Evolutionary conservation across 2,113 vertebrate species (phyloP), one percentile per base, ranked within the genome.

Genomic region (Paraplagusia blochii): DNA sequence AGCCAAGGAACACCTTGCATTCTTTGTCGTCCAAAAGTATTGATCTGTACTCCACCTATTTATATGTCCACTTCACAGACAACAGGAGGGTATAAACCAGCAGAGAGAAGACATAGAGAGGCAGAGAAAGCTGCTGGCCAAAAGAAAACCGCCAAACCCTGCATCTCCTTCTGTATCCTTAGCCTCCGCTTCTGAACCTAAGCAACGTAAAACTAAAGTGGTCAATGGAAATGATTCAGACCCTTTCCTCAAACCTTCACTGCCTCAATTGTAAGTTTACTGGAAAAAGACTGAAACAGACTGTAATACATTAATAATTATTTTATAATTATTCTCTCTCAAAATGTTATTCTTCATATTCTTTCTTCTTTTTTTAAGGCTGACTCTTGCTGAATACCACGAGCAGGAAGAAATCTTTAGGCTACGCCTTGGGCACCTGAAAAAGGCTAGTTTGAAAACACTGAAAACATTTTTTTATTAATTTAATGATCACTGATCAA

Each of bases 361-460:
- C 6, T 29, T 29, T 4, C 22, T 29, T 40, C 38, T 40, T 11
- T 61, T 43, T 18, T 2, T 53, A 9, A 99, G 97, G 82, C 89
- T 99, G 84, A 98, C 95, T 53, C 85, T 97, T 58, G 95, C 97
- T 40, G 97, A 99, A 77, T 99, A 99, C 83, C 96, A 99, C 0
- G 97, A 99, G 80, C 96, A 98, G 84, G 96, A 98, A 86, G 97
- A 98, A 89, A 99, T 99, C 83, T 99, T 99, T 88, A 99, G 98
- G 82, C 95, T 99, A 75, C 90, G 97, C 77, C 92, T 99, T 59
- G 95, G 97, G 74, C 95, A 99, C 90, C 93, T 99, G 66, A 99
- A 98, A 87, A 99, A 98, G 95, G 97, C 97, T 9, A 43, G 77
- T 38, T 7, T 14, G 13, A 1, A 33, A 8, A 9, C 8, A 10